Base-by-base conservation (phyloP, 2,113 vertebrate genomes). In the Tragulus kanchil region DNA sequence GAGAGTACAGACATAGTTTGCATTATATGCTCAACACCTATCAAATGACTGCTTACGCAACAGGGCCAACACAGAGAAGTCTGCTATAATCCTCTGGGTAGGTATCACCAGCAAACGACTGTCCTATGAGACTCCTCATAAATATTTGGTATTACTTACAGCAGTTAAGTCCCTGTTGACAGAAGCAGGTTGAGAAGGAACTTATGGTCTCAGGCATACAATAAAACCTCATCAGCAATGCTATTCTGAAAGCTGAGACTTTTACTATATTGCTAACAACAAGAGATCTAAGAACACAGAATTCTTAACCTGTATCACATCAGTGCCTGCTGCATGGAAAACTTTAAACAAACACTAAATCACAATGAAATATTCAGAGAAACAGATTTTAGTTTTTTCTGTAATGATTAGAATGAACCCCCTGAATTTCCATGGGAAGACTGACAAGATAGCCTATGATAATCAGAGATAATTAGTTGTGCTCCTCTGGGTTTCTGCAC, bases 401-500 rank as follows among this genome's bases (percentile, higher is more conserved):
- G 82, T 61, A 78, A 95, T 85, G 81, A 67, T 54, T 52, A 67
- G 69, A 94, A 87, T 65, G n/a, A 92, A 90, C 78, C 0, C 25
- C 59, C 65, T 95, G 48, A 81, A 61, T 95, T 93, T 91, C 85
- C 69, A 71, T 0, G 15, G 77, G 85, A 88, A 93, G 54, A 92
- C 59, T 83, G 89, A 96, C 45, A 59, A 94, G 25, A 93, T 1
- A 90, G 54, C 71, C 87, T 92, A 69, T 71, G 75, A 87, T 93
- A 89, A 97, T 92, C 90, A 95, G 83, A 95, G 89, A 86, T 95
- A 95, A 95, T 85, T 45, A 96, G 84, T 71, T 92, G 26, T 61
- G 61, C 17, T 97, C 75, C 17, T 90, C 42, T 81, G 84, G 84
- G 92, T 15, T 92, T 96, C 89, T 69, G 12, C 71, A 75, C 4